phyloP scores from a whole-genome alignment of 2,113 vertebrate species.

The Saguinus midas region DNA sequence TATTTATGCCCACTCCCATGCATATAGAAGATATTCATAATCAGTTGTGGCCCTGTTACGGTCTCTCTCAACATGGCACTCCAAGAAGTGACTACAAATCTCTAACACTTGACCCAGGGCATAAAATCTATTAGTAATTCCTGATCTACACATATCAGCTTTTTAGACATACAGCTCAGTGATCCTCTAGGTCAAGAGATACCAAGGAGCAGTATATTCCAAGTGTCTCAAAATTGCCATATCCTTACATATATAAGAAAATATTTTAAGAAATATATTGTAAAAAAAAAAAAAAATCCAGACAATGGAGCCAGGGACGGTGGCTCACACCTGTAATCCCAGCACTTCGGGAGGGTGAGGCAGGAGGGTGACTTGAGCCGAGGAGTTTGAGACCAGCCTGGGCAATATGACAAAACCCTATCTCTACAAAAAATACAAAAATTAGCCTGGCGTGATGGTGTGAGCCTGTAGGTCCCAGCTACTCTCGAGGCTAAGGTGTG shows the following conservation, averaged over 20 bases:
- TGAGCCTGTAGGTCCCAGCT: too few species aligned
- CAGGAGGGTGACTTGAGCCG: too few species aligned
- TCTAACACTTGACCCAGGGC: background rate
- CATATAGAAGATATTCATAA: background rate
- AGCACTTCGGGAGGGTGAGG: too few species aligned
- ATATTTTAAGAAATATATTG: too few species aligned
- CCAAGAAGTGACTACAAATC: background rate
- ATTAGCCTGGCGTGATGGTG: too few species aligned
- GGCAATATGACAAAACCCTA: too few species aligned
- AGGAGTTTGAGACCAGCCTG: too few species aligned
- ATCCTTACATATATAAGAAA: background rate
- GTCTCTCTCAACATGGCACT: background rate
- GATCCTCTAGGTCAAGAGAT: conserved; percentile 11
- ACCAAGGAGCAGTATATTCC: background rate
- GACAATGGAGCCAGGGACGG: too few species aligned
- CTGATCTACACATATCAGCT: background rate
- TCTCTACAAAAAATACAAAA: too few species aligned
- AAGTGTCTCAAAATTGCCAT: background rate
- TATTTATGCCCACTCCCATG: background rate
- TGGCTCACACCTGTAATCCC: too few species aligned
- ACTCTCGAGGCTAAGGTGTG: too few species aligned
- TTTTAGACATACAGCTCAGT: background rate
- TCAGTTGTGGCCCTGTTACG: background rate
- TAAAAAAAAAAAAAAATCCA: too few species aligned
- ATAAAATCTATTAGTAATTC: background rate